phyloP scores from a whole-genome alignment of 2,888 invertebrate species.

The Cloeon dipterum region DNA sequence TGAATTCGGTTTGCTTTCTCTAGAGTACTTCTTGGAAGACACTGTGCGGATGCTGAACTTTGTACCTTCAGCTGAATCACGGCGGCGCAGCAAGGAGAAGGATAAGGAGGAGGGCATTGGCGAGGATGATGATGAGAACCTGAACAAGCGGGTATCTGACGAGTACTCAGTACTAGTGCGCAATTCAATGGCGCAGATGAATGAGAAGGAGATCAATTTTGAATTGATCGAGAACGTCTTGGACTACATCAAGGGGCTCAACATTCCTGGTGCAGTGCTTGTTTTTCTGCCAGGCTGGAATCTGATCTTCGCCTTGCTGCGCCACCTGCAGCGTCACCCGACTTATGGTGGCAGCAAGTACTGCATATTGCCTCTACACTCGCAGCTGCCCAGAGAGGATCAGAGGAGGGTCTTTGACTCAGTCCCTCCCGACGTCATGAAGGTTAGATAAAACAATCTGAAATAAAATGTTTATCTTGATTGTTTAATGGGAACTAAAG shows the following conservation, averaged over 20 bases:
- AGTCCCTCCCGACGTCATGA: conserved; percentile 61
- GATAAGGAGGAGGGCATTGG: conserved; percentile 30
- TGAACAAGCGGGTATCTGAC: conserved; percentile 34
- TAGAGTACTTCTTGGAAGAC: conserved; percentile 84
- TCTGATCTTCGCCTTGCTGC: conserved; percentile 78
- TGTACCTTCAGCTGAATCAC: conserved; percentile 45
- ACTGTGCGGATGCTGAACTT: conserved; percentile 71
- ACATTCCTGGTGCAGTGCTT: conserved; percentile 64
- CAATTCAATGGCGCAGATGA: conserved; percentile 46
- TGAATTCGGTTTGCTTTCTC: conserved; percentile 4
- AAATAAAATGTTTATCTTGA: too few species aligned
- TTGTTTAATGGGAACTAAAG: too few species aligned
- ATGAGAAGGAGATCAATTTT: conserved; percentile 81
- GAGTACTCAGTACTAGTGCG: conserved; percentile 28
- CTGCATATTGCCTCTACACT: conserved; percentile 81
- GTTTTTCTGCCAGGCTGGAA: conserved; percentile 96
- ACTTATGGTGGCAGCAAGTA: conserved; percentile 42
- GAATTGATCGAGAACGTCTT: conserved; percentile 69
- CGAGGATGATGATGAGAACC: conserved; percentile 39
- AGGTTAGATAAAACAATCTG: conserved; percentile 25
- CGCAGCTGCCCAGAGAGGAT: conserved; percentile 87
- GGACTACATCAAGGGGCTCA: conserved; percentile 21
- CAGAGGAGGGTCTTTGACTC: conserved; percentile 82
- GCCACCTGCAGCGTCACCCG: conserved; percentile 52
- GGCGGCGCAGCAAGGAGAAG: conserved; percentile 42